A percentile compares a stretch with the other conserved stretches of the same genome.
Evolutionary conservation across 1,140 invertebrate species (phyloP).

Genomic region (Bombus superbus): DNA sequence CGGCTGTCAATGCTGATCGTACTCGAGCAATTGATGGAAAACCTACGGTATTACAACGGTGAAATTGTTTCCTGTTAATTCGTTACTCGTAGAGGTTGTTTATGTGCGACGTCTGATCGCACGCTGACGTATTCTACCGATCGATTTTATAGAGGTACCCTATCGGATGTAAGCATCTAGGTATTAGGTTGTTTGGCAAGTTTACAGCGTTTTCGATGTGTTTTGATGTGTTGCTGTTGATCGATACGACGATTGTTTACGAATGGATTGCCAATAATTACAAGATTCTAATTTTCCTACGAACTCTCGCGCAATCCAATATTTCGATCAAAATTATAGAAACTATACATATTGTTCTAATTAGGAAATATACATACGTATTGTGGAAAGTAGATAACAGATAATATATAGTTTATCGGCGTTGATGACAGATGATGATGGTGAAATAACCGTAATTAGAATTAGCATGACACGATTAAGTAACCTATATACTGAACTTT

Average conservation of each 20-base stretch:
- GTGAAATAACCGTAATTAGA: neutral
- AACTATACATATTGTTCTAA: neutral
- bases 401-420: neutral
- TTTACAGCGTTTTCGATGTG: too few relatives aligned
- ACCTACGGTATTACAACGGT: too few relatives aligned
- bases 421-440: neutral
- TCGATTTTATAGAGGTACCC: neutral
- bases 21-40: slow-evolving; percentile 25
- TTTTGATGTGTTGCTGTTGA: too few relatives aligned
- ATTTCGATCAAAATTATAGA: neutral
- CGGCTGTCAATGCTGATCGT: slow-evolving; percentile 17
- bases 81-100: neutral
- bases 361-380: neutral
- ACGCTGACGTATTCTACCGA: neutral
- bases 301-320: neutral
- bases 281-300: neutral
- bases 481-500: neutral
- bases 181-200: too few relatives aligned
- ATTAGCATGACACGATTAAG: neutral
- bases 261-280: too few relatives aligned
- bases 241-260: too few relatives aligned
- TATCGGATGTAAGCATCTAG: too few relatives aligned
- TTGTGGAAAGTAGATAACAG: too few relatives aligned
- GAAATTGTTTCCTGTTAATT: slow-evolving; percentile 26
- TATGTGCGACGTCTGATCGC: neutral